Conservation (phyloP, 2,888 invertebrate species). For the Drosophila meridionalis region DNA sequence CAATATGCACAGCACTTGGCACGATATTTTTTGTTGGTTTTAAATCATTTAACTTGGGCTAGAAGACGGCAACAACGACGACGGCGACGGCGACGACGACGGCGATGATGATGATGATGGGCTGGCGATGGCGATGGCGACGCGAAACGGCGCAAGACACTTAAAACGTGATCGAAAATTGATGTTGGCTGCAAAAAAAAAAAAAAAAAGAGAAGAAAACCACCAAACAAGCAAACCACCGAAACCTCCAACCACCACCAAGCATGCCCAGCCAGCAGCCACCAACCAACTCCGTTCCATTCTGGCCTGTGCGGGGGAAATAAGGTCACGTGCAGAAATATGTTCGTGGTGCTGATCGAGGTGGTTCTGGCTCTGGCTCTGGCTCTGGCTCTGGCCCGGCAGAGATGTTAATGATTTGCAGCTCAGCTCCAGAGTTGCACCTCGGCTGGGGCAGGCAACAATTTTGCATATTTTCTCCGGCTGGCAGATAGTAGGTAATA, state of each 20-base stretch:
- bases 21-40: conserved; percentile 80
- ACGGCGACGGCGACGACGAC: conserved; percentile 24
- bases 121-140: conserved; percentile 49
- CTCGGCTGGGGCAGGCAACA: conserved; percentile 48
- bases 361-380: conserved; percentile 38
- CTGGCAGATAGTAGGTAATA: conserved; percentile 76
- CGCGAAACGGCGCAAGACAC: conserved; percentile 73
- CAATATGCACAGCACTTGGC: conserved; percentile 80
- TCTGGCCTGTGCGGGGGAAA: conserved; percentile 73
- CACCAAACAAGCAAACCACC: conserved; percentile 51
- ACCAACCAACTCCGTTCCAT: conserved; percentile 16
- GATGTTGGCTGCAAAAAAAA: conserved; percentile 61
- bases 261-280: conserved; percentile 25
- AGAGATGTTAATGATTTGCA: conserved; percentile 80
- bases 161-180: conserved; percentile 81
- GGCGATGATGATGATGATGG: conserved; percentile 31
- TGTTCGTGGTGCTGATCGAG: conserved; percentile 70
- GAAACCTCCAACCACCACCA: conserved; percentile 37
- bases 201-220: not conserved
- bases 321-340: conserved; percentile 79
- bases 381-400: conserved; percentile 43
- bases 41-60: conserved; percentile 79
- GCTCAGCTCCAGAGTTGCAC: conserved; percentile 26
- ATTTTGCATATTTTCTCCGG: conserved; percentile 75
- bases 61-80: conserved; percentile 41